phyloP scores from a whole-genome alignment of 2,888 invertebrate genomes.

The Stenolophus ochropezus region DNA sequence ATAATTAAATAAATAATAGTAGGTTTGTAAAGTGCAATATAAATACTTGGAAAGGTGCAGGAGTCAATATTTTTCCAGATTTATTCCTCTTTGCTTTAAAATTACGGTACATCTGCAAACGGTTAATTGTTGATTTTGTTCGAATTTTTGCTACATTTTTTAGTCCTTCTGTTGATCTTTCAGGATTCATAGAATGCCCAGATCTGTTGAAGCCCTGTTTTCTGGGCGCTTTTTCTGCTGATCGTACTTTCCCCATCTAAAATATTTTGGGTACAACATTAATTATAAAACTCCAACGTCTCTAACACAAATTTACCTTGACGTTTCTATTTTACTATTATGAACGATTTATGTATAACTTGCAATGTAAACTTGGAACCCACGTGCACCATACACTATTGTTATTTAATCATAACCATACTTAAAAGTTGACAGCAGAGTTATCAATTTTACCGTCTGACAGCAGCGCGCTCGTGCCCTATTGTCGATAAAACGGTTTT shows the following conservation, averaged over 20 bases:
- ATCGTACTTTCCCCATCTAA: slow-evolving; percentile 85
- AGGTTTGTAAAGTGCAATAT: background rate
- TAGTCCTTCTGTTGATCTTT: slow-evolving; percentile 84
- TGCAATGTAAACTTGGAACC: background rate
- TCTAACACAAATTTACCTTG: slow-evolving; percentile 4
- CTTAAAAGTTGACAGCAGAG: background rate
- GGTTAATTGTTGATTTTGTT: slow-evolving; percentile 94
- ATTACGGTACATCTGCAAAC: slow-evolving; percentile 98
- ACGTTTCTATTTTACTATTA: background rate
- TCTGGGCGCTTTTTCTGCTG: slow-evolving; percentile 83
- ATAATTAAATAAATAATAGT: slow-evolving; percentile 10
- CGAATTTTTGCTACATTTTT: slow-evolving; percentile 90
- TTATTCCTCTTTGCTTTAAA: slow-evolving; percentile 95
- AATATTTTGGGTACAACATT: slow-evolving; percentile 9
- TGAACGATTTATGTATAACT: background rate
- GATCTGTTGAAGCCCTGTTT: slow-evolving; percentile 90
- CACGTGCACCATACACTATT: slow-evolving; percentile 2
- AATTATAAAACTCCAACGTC: too few species aligned
- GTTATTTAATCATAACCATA: background rate
- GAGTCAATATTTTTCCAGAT: slow-evolving; percentile 91
- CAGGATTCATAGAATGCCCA: slow-evolving; percentile 96
- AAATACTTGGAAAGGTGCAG: slow-evolving; percentile 92
- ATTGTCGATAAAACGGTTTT: background rate
- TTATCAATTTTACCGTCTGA: background rate
- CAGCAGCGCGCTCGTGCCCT: background rate